phyloP scores from a whole-genome alignment of 2,113 vertebrate genomes.

The Tetrax tetrax region DNA sequence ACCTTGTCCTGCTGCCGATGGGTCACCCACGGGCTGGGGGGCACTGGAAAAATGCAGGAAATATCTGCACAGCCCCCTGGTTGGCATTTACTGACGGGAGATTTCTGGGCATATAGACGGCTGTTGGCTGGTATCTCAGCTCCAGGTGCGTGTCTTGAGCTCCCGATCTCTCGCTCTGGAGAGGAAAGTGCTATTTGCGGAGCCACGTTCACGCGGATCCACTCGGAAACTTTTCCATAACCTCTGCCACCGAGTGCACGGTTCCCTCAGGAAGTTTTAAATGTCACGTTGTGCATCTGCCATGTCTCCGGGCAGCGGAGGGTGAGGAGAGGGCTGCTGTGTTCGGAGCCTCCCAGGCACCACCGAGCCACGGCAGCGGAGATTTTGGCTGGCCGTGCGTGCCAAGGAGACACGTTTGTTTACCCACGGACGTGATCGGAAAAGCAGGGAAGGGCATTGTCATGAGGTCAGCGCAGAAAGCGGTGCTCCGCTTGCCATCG shows the following conservation, averaged over 20 bases:
- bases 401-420: rapidly evolving
- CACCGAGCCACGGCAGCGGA: too few species aligned
- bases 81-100: not conserved
- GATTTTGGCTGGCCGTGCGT: not conserved
- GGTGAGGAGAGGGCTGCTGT: not conserved
- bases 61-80: not conserved
- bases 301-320: not conserved
- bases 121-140: not conserved
- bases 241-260: rapidly evolving
- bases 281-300: rapidly evolving
- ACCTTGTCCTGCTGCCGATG: not conserved
- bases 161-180: not conserved
- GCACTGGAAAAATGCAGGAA: not conserved
- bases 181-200: not conserved
- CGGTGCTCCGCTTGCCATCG: rapidly evolving
- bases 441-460: not conserved
- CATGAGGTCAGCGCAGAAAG: not conserved
- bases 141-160: not conserved
- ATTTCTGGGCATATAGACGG: not conserved
- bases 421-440: rapidly evolving
- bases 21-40: not conserved
- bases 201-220: not conserved
- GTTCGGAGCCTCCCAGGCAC: not conserved
- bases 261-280: not conserved
- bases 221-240: not conserved